Percentiles rank a stretch among this genome's conserved stretches.
phyloP scores from a whole-genome alignment of 2,888 invertebrate species.

The Cataglyphis rosenhaueri region DNA sequence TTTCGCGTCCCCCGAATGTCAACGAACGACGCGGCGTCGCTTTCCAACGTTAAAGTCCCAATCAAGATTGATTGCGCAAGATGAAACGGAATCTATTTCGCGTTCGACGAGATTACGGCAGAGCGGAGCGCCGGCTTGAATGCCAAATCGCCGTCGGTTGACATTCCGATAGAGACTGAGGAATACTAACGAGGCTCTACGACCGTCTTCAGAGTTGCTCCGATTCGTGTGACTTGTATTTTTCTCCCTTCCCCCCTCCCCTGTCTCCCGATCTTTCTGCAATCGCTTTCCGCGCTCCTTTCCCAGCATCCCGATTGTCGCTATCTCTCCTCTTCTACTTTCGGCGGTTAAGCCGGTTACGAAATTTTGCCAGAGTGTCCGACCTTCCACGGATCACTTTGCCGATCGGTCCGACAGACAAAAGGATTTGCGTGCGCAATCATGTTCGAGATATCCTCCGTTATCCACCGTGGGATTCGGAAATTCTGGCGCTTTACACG shows the following conservation, averaged over 20 bases:
- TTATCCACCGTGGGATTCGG: conserved; percentile 59
- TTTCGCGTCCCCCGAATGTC: conserved; percentile 56
- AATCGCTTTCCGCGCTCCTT: conserved; percentile 27
- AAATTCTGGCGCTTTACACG: conserved; percentile 30
- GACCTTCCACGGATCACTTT: conserved; percentile 57
- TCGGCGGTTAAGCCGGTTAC: conserved; percentile 66
- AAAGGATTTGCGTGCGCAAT: conserved; percentile 55
- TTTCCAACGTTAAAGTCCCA: conserved; percentile 79
- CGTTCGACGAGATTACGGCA: conserved; percentile 67
- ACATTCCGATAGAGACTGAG: conserved; percentile 70
- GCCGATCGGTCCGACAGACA: conserved; percentile 56
- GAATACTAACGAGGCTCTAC: conserved; percentile 74
- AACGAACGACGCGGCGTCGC: conserved; percentile 31
- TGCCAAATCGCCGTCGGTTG: conserved; percentile 64
- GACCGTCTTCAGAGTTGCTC: conserved; percentile 47
- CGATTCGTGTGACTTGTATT: conserved; percentile 11
- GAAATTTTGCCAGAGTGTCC: conserved; percentile 38
- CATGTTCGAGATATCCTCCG: conserved; percentile 44
- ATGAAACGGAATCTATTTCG: conserved; percentile 80
- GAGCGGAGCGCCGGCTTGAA: conserved; percentile 60
- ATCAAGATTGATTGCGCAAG: conserved; percentile 81
- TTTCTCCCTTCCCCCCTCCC: neutral
- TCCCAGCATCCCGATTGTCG: conserved; percentile 23
- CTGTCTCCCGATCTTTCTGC: neutral
- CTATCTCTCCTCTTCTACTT: conserved; percentile 8